A percentile compares a stretch with the other conserved stretches of the same genome.
These are phyloP conservation scores for Onychomys torridus DNA, from an alignment of 2,797 vertebrate species.

Conservation along the genomic window DNA sequence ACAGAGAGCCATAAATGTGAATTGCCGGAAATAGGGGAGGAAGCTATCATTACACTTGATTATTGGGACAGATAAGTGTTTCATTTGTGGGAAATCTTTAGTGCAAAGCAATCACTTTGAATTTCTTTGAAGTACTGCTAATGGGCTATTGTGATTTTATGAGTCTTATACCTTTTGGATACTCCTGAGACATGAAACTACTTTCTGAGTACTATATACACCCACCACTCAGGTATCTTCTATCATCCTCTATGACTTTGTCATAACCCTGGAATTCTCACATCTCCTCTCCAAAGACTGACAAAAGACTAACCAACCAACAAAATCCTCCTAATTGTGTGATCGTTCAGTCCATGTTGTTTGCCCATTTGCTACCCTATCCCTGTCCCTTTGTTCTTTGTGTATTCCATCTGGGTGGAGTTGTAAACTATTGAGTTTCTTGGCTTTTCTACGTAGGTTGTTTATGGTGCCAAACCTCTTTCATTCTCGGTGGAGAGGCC, in stretches of 20 bases:
- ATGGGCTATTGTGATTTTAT: conserved; percentile 30
- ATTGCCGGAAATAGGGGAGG: conserved; percentile 53
- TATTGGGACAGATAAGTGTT: conserved; percentile 49
- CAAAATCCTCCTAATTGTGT: conserved; percentile 38
- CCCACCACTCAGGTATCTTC: conserved; percentile 20
- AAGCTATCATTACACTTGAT: conserved; percentile 28
- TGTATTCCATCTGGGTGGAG: conserved; percentile 43
- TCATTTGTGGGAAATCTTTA: neutral
- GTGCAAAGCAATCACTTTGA: conserved; percentile 23
- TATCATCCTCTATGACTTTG: conserved; percentile 29
- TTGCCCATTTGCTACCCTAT: neutral
- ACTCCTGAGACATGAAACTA: conserved; percentile 13
- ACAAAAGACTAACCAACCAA: conserved; percentile 58
- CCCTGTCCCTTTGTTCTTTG: conserved; percentile 45
- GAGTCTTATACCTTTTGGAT: neutral
- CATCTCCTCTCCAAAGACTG: conserved; percentile 52
- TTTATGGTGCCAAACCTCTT: conserved; percentile 54
- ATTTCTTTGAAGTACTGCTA: conserved; percentile 44
- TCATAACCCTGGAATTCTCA: conserved; percentile 29
- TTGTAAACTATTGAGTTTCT: conserved; percentile 20
- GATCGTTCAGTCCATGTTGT: neutral
- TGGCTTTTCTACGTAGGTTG: conserved; percentile 46
- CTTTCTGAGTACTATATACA: neutral
- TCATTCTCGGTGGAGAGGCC: neutral
- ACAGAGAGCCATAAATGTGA: conserved; percentile 62